Evolutionary conservation across 2,888 invertebrate species (phyloP).

Genomic region (Liposcelis brunnea): DNA sequence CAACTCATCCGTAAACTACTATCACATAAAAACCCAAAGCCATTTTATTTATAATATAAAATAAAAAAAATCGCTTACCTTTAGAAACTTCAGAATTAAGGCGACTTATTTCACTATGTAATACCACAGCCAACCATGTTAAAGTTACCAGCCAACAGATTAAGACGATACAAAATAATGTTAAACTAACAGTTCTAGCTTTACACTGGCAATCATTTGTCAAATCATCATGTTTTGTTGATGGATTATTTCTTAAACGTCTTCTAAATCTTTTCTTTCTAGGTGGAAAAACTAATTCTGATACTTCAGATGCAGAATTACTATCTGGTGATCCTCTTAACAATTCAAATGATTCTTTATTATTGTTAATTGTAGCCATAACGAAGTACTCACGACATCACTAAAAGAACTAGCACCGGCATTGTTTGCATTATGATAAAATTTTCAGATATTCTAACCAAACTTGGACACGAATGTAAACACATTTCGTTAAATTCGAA

Average conservation of each 20-base stretch:
- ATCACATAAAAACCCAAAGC: too few species aligned
- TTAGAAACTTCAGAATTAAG: constrained; percentile 25
- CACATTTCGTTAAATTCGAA: too few species aligned
- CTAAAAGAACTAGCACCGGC: neutral
- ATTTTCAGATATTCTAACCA: too few species aligned
- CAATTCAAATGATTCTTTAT: constrained; percentile 45
- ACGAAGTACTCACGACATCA: neutral
- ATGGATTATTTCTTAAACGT: constrained; percentile 2
- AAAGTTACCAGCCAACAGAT: constrained; percentile 24
- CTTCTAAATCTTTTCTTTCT: constrained; percentile 37
- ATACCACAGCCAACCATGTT: constrained; percentile 25
- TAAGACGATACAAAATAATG: constrained; percentile 9
- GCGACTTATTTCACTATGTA: constrained; percentile 25
- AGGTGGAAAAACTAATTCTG: constrained; percentile 35
- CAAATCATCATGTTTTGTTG: neutral
- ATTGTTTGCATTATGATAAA: constrained; percentile 1
- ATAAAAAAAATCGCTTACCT: constrained; percentile 24
- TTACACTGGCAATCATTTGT: constrained; percentile 9
- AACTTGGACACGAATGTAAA: too few species aligned
- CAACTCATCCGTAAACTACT: too few species aligned
- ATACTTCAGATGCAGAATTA: constrained; percentile 40
- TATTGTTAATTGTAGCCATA: constrained; percentile 24
- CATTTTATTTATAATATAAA: too few species aligned
- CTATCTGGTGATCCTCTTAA: constrained; percentile 35
- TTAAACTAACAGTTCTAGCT: neutral